Conservation (phyloP, 35 echinoderm and acorn worm genomes). For the Ptychodera flava region DNA sequence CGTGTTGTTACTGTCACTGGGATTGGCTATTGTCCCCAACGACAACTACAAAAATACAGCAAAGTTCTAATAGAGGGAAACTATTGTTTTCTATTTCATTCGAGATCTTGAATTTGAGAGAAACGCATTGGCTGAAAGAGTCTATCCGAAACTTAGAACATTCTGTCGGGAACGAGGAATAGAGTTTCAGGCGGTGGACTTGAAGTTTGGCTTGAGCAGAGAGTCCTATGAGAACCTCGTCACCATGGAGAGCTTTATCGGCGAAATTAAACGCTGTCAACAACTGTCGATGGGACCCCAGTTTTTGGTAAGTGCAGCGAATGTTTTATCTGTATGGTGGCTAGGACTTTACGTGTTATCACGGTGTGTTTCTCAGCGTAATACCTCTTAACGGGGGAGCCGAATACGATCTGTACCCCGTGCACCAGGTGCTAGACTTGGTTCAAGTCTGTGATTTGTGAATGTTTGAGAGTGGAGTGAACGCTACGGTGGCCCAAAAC, state of each 20-base stretch:
- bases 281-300: slow-evolving; percentile 20
- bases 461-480: too few species aligned
- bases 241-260: slow-evolving; percentile 24
- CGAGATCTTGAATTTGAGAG: slow-evolving; percentile 78
- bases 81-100: not conserved
- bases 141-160: slow-evolving; percentile 42
- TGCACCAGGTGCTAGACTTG: too few species aligned
- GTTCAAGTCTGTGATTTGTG: too few species aligned
- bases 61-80: not conserved
- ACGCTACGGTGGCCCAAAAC: too few species aligned
- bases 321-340: too few species aligned
- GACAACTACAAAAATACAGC: not conserved
- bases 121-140: slow-evolving; percentile 51
- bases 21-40: too few species aligned
- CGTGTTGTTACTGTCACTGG: too few species aligned
- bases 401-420: too few species aligned
- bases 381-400: too few species aligned
- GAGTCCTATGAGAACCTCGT: slow-evolving; percentile 42
- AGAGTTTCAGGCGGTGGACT: slow-evolving; percentile 82
- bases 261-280: slow-evolving; percentile 42
- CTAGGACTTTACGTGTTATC: too few species aligned
- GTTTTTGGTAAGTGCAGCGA: slow-evolving; percentile 66
- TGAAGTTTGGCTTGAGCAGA: slow-evolving; percentile 71
- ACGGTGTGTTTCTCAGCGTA: too few species aligned
- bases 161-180: slow-evolving; percentile 74